Percentiles rank a stretch among this genome's conserved stretches.
These are phyloP conservation scores for Amblyopsis hoosieri DNA, from an alignment of 2,797 vertebrate species.

Conservation along the genomic window DNA sequence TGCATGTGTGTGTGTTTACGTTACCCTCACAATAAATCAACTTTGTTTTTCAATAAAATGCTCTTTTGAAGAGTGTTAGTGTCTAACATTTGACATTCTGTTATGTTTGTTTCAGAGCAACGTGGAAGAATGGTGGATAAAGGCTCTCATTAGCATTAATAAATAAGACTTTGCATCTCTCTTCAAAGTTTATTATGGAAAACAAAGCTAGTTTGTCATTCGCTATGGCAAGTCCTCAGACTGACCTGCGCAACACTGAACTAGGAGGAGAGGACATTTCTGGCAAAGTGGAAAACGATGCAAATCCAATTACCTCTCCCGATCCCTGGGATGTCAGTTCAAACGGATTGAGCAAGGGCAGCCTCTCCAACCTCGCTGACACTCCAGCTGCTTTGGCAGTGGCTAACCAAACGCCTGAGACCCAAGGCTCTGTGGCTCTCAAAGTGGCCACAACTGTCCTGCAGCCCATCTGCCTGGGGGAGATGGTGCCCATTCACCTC, in stretches of 20 bases:
- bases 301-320: conserved; percentile 76
- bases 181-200: conserved; percentile 78
- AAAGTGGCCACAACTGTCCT: conserved; percentile 93
- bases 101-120: conserved; percentile 52
- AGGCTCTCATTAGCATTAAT: conserved; percentile 54
- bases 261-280: conserved; percentile 40
- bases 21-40: conserved; percentile 4
- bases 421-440: conserved; percentile 87
- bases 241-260: conserved; percentile 59
- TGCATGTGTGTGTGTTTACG: neutral
- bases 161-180: conserved; percentile 50
- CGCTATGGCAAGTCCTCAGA: conserved; percentile 79
- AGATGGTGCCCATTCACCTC: conserved; percentile 90
- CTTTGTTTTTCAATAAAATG: neutral
- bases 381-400: conserved; percentile 78
- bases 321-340: conserved; percentile 85
- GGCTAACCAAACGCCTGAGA: conserved; percentile 78
- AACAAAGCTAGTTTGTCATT: conserved; percentile 81
- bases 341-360: conserved; percentile 85
- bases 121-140: conserved; percentile 57
- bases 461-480: conserved; percentile 94
- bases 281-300: conserved; percentile 84
- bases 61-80: neutral
- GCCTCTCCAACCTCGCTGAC: conserved; percentile 77
- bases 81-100: conserved; percentile 6